Conservation (phyloP, 1,140 invertebrate species). For the Xylocopa sonorina region DNA sequence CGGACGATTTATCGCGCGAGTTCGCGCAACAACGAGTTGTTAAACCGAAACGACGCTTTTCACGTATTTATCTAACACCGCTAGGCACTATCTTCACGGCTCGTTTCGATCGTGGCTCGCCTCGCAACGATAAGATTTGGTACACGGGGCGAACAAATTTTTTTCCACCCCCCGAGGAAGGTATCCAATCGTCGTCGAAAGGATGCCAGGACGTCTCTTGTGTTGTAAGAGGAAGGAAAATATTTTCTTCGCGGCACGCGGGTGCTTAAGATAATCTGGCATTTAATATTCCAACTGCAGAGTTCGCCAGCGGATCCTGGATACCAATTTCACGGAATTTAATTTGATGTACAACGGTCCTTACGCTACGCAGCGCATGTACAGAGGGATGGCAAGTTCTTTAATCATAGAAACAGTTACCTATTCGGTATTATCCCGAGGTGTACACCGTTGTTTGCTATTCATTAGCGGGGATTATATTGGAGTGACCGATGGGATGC, state of each 20-base stretch:
- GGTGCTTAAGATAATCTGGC: not conserved
- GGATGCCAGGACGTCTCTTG: too few species aligned
- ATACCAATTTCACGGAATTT: not conserved
- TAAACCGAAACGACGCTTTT: constrained; percentile 5
- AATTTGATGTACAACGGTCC: not conserved
- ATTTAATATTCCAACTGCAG: not conserved
- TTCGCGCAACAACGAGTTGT: constrained; percentile 12
- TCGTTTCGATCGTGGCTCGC: not conserved
- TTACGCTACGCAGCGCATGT: not conserved
- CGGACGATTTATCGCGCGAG: constrained; percentile 37
- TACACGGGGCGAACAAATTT: too few species aligned
- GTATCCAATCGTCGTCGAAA: too few species aligned
- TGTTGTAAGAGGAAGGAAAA: not conserved
- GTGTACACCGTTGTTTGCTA: constrained; percentile 48
- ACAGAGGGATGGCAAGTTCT: not conserved
- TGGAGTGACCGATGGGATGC: constrained; percentile 46
- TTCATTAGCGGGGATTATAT: constrained; percentile 65
- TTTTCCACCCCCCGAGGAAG: too few species aligned
- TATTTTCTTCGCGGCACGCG: not conserved
- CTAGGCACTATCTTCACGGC: constrained; percentile 35
- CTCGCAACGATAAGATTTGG: too few species aligned
- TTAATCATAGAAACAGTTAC: constrained; percentile 50
- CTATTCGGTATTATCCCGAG: constrained; percentile 46
- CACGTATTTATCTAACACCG: constrained; percentile 48
- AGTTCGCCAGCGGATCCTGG: not conserved